A percentile compares a stretch with the other conserved stretches of the same genome.
Conservation (phyloP, 2,113 vertebrate species). For the Heteronetta atricapilla region DNA sequence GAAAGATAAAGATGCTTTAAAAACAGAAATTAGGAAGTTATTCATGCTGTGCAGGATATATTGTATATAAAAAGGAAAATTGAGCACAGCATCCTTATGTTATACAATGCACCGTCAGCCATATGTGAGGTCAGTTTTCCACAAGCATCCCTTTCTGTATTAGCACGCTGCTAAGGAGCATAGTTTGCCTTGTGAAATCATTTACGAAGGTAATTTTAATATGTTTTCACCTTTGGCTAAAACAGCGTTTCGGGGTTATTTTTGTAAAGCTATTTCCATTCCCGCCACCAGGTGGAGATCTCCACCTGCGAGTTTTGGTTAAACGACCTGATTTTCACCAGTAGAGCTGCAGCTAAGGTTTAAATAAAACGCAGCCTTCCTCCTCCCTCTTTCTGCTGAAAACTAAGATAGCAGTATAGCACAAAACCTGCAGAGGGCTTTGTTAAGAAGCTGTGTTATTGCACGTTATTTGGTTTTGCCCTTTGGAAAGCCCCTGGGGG, state of each 20-base stretch:
- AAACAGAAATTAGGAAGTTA: background rate
- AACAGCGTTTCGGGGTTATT: background rate
- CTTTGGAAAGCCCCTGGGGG: background rate
- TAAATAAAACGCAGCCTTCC: background rate
- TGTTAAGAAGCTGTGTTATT: background rate
- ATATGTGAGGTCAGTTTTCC: background rate
- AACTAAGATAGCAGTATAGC: background rate
- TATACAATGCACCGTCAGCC: background rate
- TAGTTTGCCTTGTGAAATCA: background rate
- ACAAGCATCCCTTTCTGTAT: background rate
- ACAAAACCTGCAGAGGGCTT: background rate
- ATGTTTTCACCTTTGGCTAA: background rate
- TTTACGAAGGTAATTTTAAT: background rate
- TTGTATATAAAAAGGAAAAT: no score
- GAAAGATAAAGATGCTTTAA: background rate
- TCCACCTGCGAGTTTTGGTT: background rate
- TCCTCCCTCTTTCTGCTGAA: background rate
- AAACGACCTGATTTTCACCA: rapidly evolving
- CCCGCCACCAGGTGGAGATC: constrained; percentile 25
- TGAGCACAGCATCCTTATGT: background rate
- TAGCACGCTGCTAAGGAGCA: rapidly evolving
- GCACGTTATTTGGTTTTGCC: background rate
- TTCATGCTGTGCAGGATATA: rapidly evolving
- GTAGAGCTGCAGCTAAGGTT: background rate
- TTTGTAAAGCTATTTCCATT: background rate